Percentiles rank a stretch among this genome's conserved stretches.
phyloP scores from a whole-genome alignment of 2,113 vertebrate genomes.

The Ia io region DNA sequence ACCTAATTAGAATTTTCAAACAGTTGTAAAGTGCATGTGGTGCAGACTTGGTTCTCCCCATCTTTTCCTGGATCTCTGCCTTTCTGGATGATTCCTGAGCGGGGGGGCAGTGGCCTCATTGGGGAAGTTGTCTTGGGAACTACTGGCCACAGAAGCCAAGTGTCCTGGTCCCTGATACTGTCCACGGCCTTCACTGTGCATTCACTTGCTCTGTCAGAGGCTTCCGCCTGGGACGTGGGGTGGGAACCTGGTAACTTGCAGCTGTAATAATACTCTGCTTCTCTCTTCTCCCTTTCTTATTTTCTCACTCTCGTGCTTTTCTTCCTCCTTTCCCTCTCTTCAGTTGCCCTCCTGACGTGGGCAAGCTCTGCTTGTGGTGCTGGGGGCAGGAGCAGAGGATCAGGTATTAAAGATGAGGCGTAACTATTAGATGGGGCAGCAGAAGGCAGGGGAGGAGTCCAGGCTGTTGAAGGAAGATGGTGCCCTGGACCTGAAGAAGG shows the following conservation, averaged over 20 bases:
- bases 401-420: neutral
- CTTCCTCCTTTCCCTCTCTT: neutral
- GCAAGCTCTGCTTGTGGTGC: neutral
- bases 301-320: neutral
- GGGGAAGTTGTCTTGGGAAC: neutral
- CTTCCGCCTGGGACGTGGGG: neutral
- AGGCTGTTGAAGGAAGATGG: neutral
- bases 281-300: neutral
- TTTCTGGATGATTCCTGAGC: conserved; percentile 5
- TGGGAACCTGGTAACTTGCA: neutral
- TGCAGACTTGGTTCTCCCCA: neutral
- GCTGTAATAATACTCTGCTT: neutral
- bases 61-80: neutral
- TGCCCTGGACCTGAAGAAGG: neutral
- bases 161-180: neutral
- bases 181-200: fast-evolving
- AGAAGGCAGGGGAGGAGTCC: neutral
- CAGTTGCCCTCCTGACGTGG: neutral
- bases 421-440: neutral
- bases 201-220: neutral
- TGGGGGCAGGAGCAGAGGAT: neutral
- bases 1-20: conserved; percentile 67
- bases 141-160: neutral
- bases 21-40: conserved; percentile 48
- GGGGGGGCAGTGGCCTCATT: neutral